These are phyloP conservation scores for Apus apus DNA, from an alignment of 2,113 vertebrate species.

Conservation along the genomic window DNA sequence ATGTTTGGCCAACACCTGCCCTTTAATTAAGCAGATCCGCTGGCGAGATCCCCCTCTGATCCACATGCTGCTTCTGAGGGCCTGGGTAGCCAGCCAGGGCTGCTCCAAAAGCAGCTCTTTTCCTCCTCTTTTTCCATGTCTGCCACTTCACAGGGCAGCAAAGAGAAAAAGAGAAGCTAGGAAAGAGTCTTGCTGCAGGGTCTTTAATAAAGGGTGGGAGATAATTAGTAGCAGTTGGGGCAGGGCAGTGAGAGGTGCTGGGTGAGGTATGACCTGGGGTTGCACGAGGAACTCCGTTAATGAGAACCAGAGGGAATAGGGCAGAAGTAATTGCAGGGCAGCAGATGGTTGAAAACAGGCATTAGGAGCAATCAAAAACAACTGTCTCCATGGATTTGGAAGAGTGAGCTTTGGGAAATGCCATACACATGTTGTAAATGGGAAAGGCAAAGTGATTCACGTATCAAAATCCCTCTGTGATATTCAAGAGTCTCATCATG, in stretches of 20 bases:
- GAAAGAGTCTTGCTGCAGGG: not conserved
- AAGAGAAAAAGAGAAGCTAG: not conserved
- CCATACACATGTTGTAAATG: not conserved
- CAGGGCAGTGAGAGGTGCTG: not conserved
- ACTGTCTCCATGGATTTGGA: not conserved
- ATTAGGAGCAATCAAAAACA: not conserved
- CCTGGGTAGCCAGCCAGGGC: not conserved
- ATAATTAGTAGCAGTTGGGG: not conserved
- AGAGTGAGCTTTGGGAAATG: not conserved
- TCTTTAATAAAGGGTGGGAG: not conserved
- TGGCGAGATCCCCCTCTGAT: not conserved
- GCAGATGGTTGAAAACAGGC: not conserved
- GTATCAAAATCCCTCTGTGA: not conserved
- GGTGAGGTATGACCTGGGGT: not conserved
- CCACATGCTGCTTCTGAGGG: not conserved
- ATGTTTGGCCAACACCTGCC: not conserved
- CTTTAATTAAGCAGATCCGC: not conserved
- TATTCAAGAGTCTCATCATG: not conserved
- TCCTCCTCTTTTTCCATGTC: not conserved
- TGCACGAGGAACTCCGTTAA: conserved; percentile 7
- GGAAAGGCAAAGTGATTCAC: not conserved
- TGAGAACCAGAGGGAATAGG: not conserved
- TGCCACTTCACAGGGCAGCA: not conserved
- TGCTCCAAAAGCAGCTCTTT: not conserved
- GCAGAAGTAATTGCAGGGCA: not conserved